Base-by-base conservation (phyloP, 1,140 invertebrate genomes). In the Chrysopa pallens region DNA sequence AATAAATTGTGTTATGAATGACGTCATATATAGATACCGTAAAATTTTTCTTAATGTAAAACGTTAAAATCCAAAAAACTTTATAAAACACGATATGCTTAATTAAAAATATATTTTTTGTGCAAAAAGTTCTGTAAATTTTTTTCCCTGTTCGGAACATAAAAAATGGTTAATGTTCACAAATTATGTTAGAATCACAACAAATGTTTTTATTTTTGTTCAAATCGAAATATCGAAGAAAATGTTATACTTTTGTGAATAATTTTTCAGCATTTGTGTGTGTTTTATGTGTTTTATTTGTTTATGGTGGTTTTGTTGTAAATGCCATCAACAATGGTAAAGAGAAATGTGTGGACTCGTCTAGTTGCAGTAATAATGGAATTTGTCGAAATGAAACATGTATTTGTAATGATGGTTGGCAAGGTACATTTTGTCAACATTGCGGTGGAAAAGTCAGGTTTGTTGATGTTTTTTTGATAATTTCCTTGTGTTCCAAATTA, bases 371-470 rank as follows among this genome's bases (percentile, higher is more conserved):
- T 62, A 64, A 73, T 48, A 78, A 84, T 62, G 83, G 82, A 28
- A 63, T 72, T 42, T 91, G 86, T 72, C 70, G 75, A 57, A 88
- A 86, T 68, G 82, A 75, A 52, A 84, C 71, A 54, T 93, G 89
- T 69, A 63, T 84, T 42, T 94, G 89, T 69, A 73, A 74, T 55
- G 81, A 85, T 58, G 89, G 88, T 39, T 94, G 88, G 88, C 81
- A 85, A 61, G 87, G 87, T 37, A 63, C 74, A 15, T 73, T 76
- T 48, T 94, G 89, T 66, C 83, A 91, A 60, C 84, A 79, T 60
- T 92, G 88, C 68, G 81, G 78, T 42, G 87, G 89, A 45, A 88
- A 91, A 78, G 78, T 90, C 56, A 86, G 80, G 88, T 92, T 68
- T 72, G 17, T 23, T 23, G 17, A 23, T 23, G 2, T 23, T 23